These are phyloP conservation scores for Leptinotarsa tumamoca DNA, from an alignment of 2,888 invertebrate species.

Conservation along the genomic window DNA sequence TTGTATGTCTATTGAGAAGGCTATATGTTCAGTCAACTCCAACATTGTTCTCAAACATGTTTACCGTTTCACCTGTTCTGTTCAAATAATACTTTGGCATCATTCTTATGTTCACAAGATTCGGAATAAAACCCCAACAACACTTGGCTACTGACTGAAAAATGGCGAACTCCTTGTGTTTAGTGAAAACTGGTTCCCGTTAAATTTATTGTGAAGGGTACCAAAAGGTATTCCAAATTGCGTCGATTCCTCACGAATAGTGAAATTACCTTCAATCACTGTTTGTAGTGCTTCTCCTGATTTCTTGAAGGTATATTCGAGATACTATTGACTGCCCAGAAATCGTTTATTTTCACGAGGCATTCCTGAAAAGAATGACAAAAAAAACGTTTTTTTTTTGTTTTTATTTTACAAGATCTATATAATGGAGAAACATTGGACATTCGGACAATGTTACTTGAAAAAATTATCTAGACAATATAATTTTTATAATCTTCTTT, in stretches of 20 bases:
- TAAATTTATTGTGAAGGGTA: too few relatives aligned
- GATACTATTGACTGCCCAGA: too few relatives aligned
- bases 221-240: constrained; percentile 26
- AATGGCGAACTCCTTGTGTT: constrained; percentile 19
- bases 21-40: constrained; percentile 38
- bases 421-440: too few relatives aligned
- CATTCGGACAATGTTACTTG: too few relatives aligned
- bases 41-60: constrained; percentile 39
- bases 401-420: too few relatives aligned
- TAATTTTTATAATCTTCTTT: too few relatives aligned
- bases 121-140: constrained; percentile 42
- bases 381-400: too few relatives aligned
- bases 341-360: constrained; percentile 12
- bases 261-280: constrained; percentile 28
- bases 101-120: constrained; percentile 30
- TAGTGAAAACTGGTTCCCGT: constrained; percentile 4
- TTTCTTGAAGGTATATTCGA: background rate
- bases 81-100: constrained; percentile 41
- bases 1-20: constrained; percentile 38
- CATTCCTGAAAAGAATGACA: background rate
- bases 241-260: constrained; percentile 27
- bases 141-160: constrained; percentile 20
- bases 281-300: constrained; percentile 15
- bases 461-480: background rate
- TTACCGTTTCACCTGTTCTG: constrained; percentile 29